Conservation (phyloP, 2,113 vertebrate genomes). For the Choloepus hoffmanni region DNA sequence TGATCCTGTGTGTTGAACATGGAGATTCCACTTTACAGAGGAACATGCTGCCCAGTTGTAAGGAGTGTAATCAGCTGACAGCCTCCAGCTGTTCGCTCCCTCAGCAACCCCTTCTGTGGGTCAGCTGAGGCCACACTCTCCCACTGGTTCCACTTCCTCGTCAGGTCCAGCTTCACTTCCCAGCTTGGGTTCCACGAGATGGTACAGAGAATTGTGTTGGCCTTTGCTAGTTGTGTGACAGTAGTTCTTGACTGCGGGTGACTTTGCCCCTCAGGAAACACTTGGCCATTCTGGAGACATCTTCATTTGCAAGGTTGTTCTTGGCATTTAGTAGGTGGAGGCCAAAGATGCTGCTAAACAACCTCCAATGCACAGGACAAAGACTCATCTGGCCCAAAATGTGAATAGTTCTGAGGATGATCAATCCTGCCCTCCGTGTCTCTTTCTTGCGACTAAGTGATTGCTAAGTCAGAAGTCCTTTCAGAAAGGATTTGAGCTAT, state of each 20-base stretch:
- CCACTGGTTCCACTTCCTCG: not conserved
- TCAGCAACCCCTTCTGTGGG: not conserved
- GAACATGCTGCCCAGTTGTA: not conserved
- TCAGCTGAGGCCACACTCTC: not conserved
- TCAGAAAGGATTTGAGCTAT: slow-evolving; percentile 1
- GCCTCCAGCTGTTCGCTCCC: not conserved
- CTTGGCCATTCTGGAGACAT: not conserved
- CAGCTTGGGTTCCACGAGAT: not conserved
- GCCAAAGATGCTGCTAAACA: not conserved
- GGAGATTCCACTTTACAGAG: not conserved
- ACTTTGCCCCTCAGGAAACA: not conserved
- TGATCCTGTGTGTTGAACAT: not conserved
- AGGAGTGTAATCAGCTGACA: not conserved
- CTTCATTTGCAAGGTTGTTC: not conserved
- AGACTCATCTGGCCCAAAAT: not conserved
- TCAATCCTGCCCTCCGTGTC: not conserved
- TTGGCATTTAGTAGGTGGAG: not conserved
- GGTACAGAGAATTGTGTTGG: not conserved
- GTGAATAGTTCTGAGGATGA: not conserved
- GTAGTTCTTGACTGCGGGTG: not conserved
- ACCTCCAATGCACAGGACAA: not conserved
- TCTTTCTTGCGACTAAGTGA: not conserved
- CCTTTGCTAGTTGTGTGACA: not conserved
- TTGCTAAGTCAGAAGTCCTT: not conserved
- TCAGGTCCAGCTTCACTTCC: not conserved